phyloP scores from a whole-genome alignment of 1,140 invertebrate species.

The Zelostemma sp. region DNA sequence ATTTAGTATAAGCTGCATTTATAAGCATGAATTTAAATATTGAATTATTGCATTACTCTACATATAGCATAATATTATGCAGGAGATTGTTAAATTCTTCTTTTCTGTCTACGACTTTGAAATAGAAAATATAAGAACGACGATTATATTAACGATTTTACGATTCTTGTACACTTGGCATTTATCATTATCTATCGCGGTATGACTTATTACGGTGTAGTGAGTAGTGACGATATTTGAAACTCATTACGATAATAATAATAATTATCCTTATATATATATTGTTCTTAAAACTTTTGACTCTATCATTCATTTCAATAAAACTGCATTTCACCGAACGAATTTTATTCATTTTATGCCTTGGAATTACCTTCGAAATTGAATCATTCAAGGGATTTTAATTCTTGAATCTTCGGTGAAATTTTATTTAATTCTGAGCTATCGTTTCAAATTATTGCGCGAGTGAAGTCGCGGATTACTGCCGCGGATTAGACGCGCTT shows the following conservation, averaged over 20 bases:
- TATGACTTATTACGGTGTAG: slow-evolving; percentile 22
- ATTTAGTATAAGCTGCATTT: slow-evolving; percentile 22
- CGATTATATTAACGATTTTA: slow-evolving; percentile 39
- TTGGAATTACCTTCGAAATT: background rate
- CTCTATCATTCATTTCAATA: slow-evolving; percentile 60
- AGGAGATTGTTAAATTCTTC: slow-evolving; percentile 16
- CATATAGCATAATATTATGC: slow-evolving; percentile 28
- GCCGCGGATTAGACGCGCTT: no score
- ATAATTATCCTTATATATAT: slow-evolving; percentile 44
- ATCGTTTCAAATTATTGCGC: no score
- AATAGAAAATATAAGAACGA: slow-evolving; percentile 28
- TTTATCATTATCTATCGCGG: slow-evolving; percentile 17
- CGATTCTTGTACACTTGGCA: slow-evolving; percentile 20
- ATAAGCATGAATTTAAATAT: slow-evolving; percentile 19
- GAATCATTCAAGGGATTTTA: no score
- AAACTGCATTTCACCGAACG: slow-evolving; percentile 53
- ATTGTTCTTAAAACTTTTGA: slow-evolving; percentile 44
- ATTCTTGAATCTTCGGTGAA: no score
- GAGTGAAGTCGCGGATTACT: no score
- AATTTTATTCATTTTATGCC: slow-evolving; percentile 17
- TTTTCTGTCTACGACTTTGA: slow-evolving; percentile 26
- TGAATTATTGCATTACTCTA: slow-evolving; percentile 6
- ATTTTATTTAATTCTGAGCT: no score
- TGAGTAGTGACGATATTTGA: slow-evolving; percentile 4
- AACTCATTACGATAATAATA: slow-evolving; percentile 37